Evolutionary conservation across 2,888 invertebrate genomes (phyloP).

Genomic region (Scelioninae gen. 1): DNA sequence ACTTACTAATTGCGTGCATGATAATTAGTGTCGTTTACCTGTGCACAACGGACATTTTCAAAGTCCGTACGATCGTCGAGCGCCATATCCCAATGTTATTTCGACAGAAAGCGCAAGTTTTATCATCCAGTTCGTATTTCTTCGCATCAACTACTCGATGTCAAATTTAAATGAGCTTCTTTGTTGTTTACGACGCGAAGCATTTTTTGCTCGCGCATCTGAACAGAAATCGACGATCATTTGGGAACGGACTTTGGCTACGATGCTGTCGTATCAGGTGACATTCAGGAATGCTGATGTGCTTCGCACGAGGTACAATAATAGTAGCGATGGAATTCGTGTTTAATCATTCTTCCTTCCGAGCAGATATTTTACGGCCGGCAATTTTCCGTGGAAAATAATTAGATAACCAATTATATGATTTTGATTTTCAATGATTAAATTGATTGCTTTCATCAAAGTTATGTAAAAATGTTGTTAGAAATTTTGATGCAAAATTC

Average conservation of each 20-base stretch:
- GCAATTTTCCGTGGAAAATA: conserved; percentile 27
- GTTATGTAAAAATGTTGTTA: neutral
- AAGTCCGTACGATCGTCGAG: conserved; percentile 47
- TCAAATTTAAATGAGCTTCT: conserved; percentile 65
- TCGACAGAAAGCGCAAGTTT: conserved; percentile 59
- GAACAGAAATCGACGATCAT: conserved; percentile 62
- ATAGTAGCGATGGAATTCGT: conserved; percentile 73
- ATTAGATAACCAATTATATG: conserved; percentile 37
- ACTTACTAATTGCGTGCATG: conserved; percentile 67
- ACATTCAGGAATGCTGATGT: conserved; percentile 77
- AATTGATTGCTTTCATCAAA: no score
- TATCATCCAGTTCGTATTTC: conserved; percentile 69
- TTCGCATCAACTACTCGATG: conserved; percentile 52
- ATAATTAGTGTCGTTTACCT: conserved; percentile 68
- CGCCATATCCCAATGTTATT: conserved; percentile 20
- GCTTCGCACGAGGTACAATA: conserved; percentile 72
- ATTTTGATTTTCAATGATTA: neutral
- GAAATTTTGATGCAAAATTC: conserved; percentile 15
- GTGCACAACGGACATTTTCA: conserved; percentile 52
- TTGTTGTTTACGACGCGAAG: conserved; percentile 61
- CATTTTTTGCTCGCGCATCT: conserved; percentile 56
- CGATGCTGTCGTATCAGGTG: conserved; percentile 75
- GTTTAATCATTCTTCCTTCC: conserved; percentile 52
- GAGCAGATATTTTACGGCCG: conserved; percentile 45
- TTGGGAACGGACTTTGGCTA: conserved; percentile 60